These are phyloP conservation scores for Mormyrus iriodes DNA, from an alignment of 2,113 vertebrate genomes.

Conservation along the genomic window DNA sequence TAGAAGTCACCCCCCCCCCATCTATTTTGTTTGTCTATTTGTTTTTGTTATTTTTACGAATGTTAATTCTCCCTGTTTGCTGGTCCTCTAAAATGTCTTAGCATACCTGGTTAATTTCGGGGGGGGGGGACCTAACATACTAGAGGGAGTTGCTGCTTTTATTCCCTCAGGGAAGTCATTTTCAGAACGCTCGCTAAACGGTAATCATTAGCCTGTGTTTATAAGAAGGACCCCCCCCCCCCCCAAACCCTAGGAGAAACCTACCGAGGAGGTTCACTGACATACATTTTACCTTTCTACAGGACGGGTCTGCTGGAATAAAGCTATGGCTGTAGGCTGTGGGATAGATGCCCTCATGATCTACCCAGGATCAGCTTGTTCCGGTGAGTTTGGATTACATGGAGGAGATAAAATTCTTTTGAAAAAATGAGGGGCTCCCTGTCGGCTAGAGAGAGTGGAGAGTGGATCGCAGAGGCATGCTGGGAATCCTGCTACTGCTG, in stretches of 20 bases:
- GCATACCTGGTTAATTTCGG: neutral
- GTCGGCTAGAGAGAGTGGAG: neutral
- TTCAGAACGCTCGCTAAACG: neutral
- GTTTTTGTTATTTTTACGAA: neutral
- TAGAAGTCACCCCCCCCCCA: neutral
- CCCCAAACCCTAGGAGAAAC: too few species aligned
- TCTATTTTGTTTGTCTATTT: neutral
- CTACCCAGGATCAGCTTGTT: neutral
- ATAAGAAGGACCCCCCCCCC: neutral
- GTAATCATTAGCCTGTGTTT: slow-evolving; percentile 12
- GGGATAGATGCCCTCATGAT: neutral
- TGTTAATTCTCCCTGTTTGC: neutral
- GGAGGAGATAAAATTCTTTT: neutral
- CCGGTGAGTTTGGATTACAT: neutral
- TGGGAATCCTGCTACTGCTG: neutral
- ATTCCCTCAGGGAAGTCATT: neutral
- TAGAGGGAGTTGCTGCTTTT: neutral
- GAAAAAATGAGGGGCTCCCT: neutral
- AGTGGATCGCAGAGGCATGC: neutral
- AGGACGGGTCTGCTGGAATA: neutral
- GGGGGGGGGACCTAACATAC: neutral
- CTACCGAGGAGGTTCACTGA: neutral
- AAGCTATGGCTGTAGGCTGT: neutral
- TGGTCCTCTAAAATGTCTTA: neutral
- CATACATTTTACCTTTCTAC: neutral